A percentile compares a stretch with the other conserved stretches of the same genome.
Evolutionary conservation across 2,797 vertebrate genomes (phyloP).

Genomic region (Squalus acanthias): DNA sequence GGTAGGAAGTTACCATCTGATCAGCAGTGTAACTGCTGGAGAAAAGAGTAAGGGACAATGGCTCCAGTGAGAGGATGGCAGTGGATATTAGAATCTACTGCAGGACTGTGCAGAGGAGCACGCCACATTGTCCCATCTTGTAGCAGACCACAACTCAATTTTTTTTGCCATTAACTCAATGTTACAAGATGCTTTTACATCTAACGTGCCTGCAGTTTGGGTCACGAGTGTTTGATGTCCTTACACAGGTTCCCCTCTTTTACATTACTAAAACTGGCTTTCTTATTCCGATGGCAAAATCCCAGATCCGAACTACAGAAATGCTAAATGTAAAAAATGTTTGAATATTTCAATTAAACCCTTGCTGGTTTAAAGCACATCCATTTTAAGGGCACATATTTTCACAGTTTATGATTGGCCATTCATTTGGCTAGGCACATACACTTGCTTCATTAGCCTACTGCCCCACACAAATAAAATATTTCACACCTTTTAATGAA

Average conservation of each 20-base stretch:
- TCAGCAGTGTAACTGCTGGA: neutral
- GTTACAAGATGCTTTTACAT: neutral
- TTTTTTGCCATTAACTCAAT: neutral
- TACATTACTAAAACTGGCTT: neutral
- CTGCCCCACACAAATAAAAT: neutral
- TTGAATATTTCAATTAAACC: neutral
- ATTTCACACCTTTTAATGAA: conserved; percentile 34
- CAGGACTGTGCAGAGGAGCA: neutral
- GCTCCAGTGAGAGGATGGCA: neutral
- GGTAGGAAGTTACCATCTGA: neutral
- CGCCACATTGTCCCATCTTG: neutral
- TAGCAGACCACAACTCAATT: neutral
- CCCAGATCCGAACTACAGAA: too few relatives aligned
- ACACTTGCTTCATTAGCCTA: neutral
- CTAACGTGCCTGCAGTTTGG: neutral
- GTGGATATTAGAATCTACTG: neutral
- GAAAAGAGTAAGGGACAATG: too few relatives aligned
- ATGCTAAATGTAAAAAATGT: neutral
- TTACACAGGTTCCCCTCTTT: neutral
- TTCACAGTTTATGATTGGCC: conserved; percentile 1
- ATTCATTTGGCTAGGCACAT: neutral
- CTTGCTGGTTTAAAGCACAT: neutral
- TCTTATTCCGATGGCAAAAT: neutral
- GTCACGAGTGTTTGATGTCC: neutral
- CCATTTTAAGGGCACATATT: neutral